Percentiles rank a stretch among this genome's conserved stretches.
phyloP scores from a whole-genome alignment of 2,888 invertebrate genomes.

The Adineta ricciae region DNA sequence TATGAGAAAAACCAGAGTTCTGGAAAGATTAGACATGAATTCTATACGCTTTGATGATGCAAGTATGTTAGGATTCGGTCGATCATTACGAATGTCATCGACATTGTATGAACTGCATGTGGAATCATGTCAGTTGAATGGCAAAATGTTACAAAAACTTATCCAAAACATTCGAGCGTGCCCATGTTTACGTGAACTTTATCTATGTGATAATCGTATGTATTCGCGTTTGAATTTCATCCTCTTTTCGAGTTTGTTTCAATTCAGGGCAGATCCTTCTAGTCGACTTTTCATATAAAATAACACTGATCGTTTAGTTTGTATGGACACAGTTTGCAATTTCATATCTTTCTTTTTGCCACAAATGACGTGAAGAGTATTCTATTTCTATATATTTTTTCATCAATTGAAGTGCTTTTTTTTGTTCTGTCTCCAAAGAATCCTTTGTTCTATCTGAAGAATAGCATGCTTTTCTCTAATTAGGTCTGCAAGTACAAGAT shows the following conservation, averaged over 20 bases:
- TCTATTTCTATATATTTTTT: too few species aligned
- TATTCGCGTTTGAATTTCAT: slow-evolving; percentile 43
- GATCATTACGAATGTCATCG: slow-evolving; percentile 26
- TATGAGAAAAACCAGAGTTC: slow-evolving; percentile 62
- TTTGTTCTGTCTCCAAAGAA: too few species aligned
- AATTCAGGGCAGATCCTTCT: too few species aligned
- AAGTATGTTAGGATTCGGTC: slow-evolving; percentile 24
- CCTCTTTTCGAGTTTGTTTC: background rate
- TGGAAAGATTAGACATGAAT: slow-evolving; percentile 22
- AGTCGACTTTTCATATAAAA: too few species aligned
- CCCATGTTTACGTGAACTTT: slow-evolving; percentile 65
- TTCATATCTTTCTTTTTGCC: too few species aligned
- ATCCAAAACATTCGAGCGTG: slow-evolving; percentile 66
- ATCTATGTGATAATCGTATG: slow-evolving; percentile 71
- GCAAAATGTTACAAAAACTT: slow-evolving; percentile 12
- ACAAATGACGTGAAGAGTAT: too few species aligned
- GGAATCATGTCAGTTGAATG: slow-evolving; percentile 29
- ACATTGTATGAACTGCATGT: slow-evolving; percentile 28
- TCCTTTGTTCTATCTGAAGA: background rate
- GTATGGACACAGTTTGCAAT: background rate
- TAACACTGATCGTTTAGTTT: too few species aligned
- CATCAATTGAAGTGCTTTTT: too few species aligned
- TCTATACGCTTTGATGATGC: slow-evolving; percentile 25
- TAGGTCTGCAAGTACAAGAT: slow-evolving; percentile 16
- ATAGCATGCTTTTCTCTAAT: background rate